phyloP scores from a whole-genome alignment of 1,140 invertebrate species.

The Helicorthomorpha holstii region DNA sequence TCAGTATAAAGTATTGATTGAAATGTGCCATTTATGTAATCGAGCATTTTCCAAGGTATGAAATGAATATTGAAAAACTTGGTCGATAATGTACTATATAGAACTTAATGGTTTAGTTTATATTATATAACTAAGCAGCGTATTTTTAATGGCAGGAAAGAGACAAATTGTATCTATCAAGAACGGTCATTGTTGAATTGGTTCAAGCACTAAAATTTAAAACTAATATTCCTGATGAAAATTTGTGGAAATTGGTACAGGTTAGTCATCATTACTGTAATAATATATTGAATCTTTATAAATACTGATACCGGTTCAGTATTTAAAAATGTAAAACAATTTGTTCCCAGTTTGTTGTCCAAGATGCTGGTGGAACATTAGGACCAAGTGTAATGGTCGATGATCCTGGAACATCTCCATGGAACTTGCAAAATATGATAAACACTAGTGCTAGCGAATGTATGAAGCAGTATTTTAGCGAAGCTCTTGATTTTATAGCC shows the following conservation, averaged over 20 bases:
- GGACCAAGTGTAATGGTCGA: slow-evolving; percentile 40
- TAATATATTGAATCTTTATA: too few species aligned
- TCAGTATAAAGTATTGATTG: slow-evolving; percentile 64
- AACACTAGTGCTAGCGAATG: slow-evolving; percentile 82
- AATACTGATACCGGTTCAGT: too few species aligned
- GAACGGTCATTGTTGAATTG: slow-evolving; percentile 81
- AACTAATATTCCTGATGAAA: slow-evolving; percentile 77
- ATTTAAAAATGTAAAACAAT: too few species aligned
- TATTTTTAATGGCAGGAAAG: slow-evolving; percentile 53
- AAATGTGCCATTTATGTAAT: slow-evolving; percentile 77
- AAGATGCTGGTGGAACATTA: slow-evolving; percentile 62
- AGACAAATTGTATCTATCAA: slow-evolving; percentile 77
- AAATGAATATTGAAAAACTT: slow-evolving; percentile 3
- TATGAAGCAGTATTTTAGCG: slow-evolving; percentile 76
- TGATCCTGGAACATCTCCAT: slow-evolving; percentile 22
- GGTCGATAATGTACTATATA: not conserved
- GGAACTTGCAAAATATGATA: slow-evolving; percentile 27
- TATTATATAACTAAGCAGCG: not conserved
- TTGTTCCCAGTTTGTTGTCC: slow-evolving; percentile 27
- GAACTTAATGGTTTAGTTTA: slow-evolving; percentile 1
- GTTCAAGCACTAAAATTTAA: slow-evolving; percentile 93
- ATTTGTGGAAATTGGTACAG: slow-evolving; percentile 79
- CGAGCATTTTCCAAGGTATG: slow-evolving; percentile 56
- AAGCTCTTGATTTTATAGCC: slow-evolving; percentile 85
- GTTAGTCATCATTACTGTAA: slow-evolving; percentile 24